Percentiles rank a stretch among this genome's conserved stretches.
Conservation (phyloP, 2,113 vertebrate species). For the Dryoscopus gambensis region DNA sequence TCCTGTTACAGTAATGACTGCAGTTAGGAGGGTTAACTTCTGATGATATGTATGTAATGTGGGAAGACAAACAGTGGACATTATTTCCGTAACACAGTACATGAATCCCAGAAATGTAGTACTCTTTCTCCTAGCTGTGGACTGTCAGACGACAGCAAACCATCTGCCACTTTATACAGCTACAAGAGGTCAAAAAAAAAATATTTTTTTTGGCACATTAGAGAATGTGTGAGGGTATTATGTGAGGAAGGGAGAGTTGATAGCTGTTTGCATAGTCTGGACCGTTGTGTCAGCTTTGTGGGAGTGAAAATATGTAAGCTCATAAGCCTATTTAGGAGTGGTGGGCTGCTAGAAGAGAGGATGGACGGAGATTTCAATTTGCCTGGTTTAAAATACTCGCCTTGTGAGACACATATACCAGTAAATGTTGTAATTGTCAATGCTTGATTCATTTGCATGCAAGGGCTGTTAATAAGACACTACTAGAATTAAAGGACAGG, state of each 20-base stretch:
- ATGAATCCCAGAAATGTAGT: not conserved
- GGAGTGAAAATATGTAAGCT: not conserved
- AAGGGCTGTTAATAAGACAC: not conserved
- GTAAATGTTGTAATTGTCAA: not conserved
- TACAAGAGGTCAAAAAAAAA: not conserved
- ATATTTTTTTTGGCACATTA: not conserved
- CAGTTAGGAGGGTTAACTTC: not conserved
- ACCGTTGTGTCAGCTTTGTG: not conserved
- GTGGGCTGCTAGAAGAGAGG: not conserved
- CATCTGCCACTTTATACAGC: not conserved
- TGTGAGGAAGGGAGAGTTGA: not conserved
- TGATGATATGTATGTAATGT: not conserved
- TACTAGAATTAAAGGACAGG: not conserved
- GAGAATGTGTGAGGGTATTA: not conserved
- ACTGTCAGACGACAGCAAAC: not conserved
- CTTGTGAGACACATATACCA: not conserved
- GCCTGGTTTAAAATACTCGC: not conserved
- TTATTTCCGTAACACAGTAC: fast-evolving
- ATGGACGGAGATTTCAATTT: not conserved
- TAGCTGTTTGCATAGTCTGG: not conserved
- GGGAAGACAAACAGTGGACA: not conserved
- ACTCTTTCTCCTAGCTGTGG: not conserved
- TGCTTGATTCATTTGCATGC: not conserved
- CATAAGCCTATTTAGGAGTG: not conserved
- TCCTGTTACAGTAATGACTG: not conserved